These are phyloP conservation scores for Eristalinus sepulchralis DNA, from an alignment of 2,888 invertebrate genomes.

Conservation along the genomic window DNA sequence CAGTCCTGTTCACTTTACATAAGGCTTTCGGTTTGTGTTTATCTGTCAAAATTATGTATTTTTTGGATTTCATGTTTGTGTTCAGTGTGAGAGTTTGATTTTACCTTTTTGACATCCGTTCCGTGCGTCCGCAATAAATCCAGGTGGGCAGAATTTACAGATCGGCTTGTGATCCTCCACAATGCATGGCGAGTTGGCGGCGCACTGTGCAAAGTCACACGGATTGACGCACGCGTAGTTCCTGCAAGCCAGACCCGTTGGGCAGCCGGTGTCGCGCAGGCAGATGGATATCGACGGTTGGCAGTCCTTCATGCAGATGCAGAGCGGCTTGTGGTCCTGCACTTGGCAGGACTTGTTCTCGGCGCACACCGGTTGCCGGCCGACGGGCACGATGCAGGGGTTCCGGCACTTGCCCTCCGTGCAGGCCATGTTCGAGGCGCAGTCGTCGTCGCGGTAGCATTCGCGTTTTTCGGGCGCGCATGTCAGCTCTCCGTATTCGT, in stretches of 20 bases:
- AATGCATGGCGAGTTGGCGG: conserved; percentile 92
- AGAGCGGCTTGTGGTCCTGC: conserved; percentile 91
- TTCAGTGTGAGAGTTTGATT: conserved; percentile 73
- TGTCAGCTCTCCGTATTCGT: conserved; percentile 92
- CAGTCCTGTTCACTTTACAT: conserved; percentile 62
- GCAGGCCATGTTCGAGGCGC: conserved; percentile 93
- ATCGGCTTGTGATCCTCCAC: conserved; percentile 97
- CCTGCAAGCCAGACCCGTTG: conserved; percentile 91
- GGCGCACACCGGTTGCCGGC: conserved; percentile 85
- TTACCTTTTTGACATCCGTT: conserved; percentile 98
- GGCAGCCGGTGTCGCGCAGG: conserved; percentile 93
- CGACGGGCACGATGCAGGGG: conserved; percentile 87
- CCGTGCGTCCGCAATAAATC: conserved; percentile 94
- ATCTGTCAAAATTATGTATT: conserved; percentile 45
- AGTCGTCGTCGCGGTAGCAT: conserved; percentile 91
- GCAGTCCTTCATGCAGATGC: conserved; percentile 93
- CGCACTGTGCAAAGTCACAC: conserved; percentile 92
- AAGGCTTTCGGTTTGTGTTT: conserved; percentile 39
- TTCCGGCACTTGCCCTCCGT: conserved; percentile 91
- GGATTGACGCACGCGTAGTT: conserved; percentile 95
- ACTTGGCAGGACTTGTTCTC: conserved; percentile 93
- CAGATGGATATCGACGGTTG: conserved; percentile 93
- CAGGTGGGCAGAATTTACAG: conserved; percentile 97
- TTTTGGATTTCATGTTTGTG: conserved; percentile 66
- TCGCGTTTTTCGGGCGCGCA: conserved; percentile 92